Evolutionary conservation across 2,888 invertebrate genomes (phyloP).

Genomic region (Stenoptilia bipunctidactyla): DNA sequence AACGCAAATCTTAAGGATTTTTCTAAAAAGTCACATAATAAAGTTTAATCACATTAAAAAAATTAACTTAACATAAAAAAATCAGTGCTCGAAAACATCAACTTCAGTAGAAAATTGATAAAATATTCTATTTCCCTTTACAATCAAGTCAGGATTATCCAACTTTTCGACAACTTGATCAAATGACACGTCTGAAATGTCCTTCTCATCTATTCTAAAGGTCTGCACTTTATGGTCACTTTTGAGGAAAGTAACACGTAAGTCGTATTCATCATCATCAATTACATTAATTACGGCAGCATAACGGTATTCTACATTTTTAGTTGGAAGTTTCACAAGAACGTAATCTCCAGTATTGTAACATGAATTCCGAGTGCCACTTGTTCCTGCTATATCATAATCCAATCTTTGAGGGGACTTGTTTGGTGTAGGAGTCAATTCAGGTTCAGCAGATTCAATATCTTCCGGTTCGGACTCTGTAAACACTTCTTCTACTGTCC

Average conservation of each 20-base stretch:
- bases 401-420: too few species aligned
- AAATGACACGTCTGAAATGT: slow-evolving; percentile 13
- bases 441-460: too few species aligned
- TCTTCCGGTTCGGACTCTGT: too few species aligned
- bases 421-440: too few species aligned
- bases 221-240: slow-evolving; percentile 8
- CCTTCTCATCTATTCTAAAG: slow-evolving; percentile 14
- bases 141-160: slow-evolving; percentile 5
- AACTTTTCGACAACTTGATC: slow-evolving; percentile 13
- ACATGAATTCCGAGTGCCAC: too few species aligned
- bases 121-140: slow-evolving; percentile 11
- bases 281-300: slow-evolving; percentile 12
- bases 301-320: slow-evolving; percentile 12
- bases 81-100: too few species aligned
- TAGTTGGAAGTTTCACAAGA: slow-evolving; percentile 6
- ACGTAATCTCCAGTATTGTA: slow-evolving; percentile 10
- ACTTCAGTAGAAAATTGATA: slow-evolving; percentile 9
- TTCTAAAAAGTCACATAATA: too few species aligned
- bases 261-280: slow-evolving; percentile 11
- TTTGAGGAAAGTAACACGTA: slow-evolving; percentile 14
- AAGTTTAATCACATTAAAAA: too few species aligned
- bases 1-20: too few species aligned
- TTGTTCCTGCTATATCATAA: too few species aligned
- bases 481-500: too few species aligned
- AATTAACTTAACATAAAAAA: too few species aligned